Evolutionary conservation across 1,140 invertebrate species (phyloP), one percentile per base, ranked within the genome.

Genomic region (Drosophila nasuta): DNA sequence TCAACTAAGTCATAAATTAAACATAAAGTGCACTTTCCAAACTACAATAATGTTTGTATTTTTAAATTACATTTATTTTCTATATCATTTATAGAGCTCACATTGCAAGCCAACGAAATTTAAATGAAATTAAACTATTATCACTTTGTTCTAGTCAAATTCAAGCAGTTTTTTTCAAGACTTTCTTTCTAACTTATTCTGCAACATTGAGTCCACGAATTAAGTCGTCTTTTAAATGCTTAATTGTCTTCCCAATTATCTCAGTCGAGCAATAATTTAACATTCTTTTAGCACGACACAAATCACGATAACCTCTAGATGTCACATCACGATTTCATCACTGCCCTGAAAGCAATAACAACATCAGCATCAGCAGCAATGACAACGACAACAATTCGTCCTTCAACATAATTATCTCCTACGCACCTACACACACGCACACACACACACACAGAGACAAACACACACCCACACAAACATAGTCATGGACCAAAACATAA

Each of bases 391-490:
- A 46, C 30, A 38, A 43, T 43, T 58, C 30, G 65, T 60, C 71
- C 77, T 77, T 77, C 59, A 46, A 54, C 59, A 41, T 69, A 79
- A 77, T 80, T 80, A 80, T 77, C 69, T 65, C 7, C 64, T 41
- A 65, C 62, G 41, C 57, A 56, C 69, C 20, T 20, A 60, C 38
- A 43, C 67, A 48, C 57, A 56, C 45, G 46, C 48, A 45, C 48
- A 41, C 33, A 30, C 20, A 60, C 51, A 38, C n/a, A 38, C 30
- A n/a, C n/a, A n/a, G n/a, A n/a, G 8, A 38, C 20, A 51, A 49
- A 33, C 43, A 62, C 11, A 59, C 5, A 49, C 30, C 28, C 13
- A 52, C 25, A 51, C 17, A 58, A 7, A 28, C 35, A 38, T 33
- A 30, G 54, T 25, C 28, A 41, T 28, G 33, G 43, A 68, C 11